Evolutionary conservation across 2,888 invertebrate species (phyloP), one percentile per base, ranked within the genome.

Genomic region (Hirtodrosophila trivittata): DNA sequence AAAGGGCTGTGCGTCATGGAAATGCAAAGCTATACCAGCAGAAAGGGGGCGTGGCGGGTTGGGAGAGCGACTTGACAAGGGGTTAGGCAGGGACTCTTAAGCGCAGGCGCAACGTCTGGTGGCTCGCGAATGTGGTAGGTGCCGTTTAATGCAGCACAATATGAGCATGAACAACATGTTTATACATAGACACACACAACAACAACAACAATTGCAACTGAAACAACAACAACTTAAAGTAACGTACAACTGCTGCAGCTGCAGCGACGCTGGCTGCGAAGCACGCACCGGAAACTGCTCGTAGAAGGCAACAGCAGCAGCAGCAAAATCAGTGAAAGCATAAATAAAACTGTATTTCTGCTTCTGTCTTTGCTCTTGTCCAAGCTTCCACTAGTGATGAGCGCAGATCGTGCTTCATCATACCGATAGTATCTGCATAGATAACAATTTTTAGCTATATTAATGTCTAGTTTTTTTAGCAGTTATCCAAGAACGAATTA

Each of bases 231-330:
- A 49, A 42, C 59, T 47, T 56, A 58, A 73, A 60, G 65, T 73
- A 78, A 71, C 73, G 71, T 62, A 81, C 58, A 68, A 68, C n/a
- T n/a, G 72, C 75, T 51, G 72, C 75, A 72, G 70, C 47, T 50
- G 46, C 62, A 75, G 60, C 60, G 60, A 69, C 57, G 66, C 33
- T 14, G 30, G 43, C 57, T 37, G 67, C 69, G 66, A 62, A 65
- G 56, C 75, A 81, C 78, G 87, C 87, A 87, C 88, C 88, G 88
- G 88, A 88, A 87, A 89, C 70, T 78, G 73, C 74, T 89, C 75
- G 89, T 89, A 83, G 77, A 76, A 72, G 55, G 9, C 60, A 50
- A n/a, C n/a, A n/a, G n/a, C n/a, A n/a, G n/a, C n/a, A n/a, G n/a
- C n/a, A 77, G 71, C 75, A n/a, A n/a, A n/a, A n/a, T n/a, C n/a